Base-by-base conservation (phyloP, 2,888 invertebrate species). In the Drosophila algonquin region DNA sequence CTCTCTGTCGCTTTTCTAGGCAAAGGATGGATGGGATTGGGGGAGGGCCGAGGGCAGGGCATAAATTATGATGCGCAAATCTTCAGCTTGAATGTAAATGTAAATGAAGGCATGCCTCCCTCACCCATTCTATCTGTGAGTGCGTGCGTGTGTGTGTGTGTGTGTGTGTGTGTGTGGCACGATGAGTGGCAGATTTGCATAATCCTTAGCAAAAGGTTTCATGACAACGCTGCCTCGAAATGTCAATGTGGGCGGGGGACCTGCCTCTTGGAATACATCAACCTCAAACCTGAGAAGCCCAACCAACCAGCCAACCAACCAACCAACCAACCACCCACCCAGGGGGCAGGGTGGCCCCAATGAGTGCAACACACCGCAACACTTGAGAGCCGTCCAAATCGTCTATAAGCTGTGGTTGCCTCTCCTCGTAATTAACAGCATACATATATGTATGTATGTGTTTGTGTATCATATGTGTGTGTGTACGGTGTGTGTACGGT, bases 41-140 rank as follows among this genome's bases (percentile, higher is more conserved):
- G 45, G 50, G 21, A 21, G 21, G 21, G 21, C 3, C 3, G 21
- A 2, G 2, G 48, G 48, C 44, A 80, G 70, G 81, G 85, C 85
- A 87, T 87, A 88, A 87, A 87, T 88, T 88, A 87, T 86, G 86
- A 87, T 82, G 85, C 81, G 84, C 84, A 85, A 85, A 86, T 85
- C 85, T 85, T 85, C 85, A 86, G 82, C 84, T 86, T 82, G 83
- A 77, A 79, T 84, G 84, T 85, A 83, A 85, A 85, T 83, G 83
- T 82, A 83, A 83, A 83, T 83, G 85, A 85, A 83, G 81, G 84
- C 81, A 81, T 75, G 83, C 69, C 76, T 56, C 16, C 53, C 67
- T 54, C 30, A 14, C 44, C 44, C 35, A 35, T 54, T 53, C 47
- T 48, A 54, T 58, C 35, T 48, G 46, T 56, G 21, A 21, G 21